Evolutionary conservation across 2,888 invertebrate genomes (phyloP), one percentile per base, ranked within the genome.

Genomic region (Polyommatus iphigenia): DNA sequence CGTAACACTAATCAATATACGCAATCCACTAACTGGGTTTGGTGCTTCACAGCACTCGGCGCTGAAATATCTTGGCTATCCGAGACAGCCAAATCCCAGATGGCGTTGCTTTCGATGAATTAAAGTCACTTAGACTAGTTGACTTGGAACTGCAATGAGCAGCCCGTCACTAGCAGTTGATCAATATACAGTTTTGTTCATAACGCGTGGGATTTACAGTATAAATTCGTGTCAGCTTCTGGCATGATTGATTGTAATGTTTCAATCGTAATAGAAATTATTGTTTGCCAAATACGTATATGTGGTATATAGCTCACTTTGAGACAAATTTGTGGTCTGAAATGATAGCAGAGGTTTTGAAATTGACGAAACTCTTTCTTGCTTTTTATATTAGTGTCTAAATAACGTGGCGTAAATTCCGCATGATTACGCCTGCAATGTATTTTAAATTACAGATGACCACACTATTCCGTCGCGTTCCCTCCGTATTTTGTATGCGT

Each of bases 41-140:
- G 73, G 78, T 75, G 77, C 80, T 81, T 78, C 76, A 80, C 78
- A 71, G 77, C 79, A 77, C 79, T 80, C 80, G 81, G 72, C 80
- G 80, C 80, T 81, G 81, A 82, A 81, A 81, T 80, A 82, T 81
- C 79, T 78, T 82, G 84, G 85, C 85, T 85, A 85, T 84, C 86
- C 86, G 86, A 89, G 89, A 89, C 89, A 88, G 87, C 83, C 82
- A 88, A 87, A 78, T 78, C 73, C 78, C 79, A 79, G 78, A 78
- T 78, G 73, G 78, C 78, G 80, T 77, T 75, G 78, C 76, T 67
- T 77, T 73, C 71, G 78, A 76, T 71, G 77, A 75, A 62, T 77
- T 78, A 75, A 80, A 78, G 78, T 76, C 76, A 78, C 71, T 76
- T 72, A 76, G 71, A 77, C 46, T 76, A 78, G 76, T 78, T 72